Base-by-base conservation (phyloP, 2,113 vertebrate genomes). In the Oriolus oriolus region DNA sequence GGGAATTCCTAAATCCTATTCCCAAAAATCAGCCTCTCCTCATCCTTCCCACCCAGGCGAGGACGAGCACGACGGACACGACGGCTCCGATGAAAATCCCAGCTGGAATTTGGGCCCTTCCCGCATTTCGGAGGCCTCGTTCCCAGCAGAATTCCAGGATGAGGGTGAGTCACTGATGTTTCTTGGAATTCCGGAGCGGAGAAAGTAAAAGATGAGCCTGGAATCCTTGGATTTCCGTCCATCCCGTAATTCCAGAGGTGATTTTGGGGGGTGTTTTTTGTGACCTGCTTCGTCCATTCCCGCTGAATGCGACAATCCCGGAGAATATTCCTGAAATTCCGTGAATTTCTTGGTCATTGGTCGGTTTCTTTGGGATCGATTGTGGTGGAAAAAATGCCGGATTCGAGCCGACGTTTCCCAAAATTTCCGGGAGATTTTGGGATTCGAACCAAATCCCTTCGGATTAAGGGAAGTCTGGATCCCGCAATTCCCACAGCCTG, bases 31-130 rank as follows among this genome's bases (percentile, higher is more conserved):
- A 7, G 1, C 37, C 2, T 33, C 27, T 71, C 56, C 45, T 44
- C 10, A 6, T 6, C 2, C 10, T 16, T 53, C 56, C 39, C 57
- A 4, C 0, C 7, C 68, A 74, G 81, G 33, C 17, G 69, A 53
- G n/a, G 81, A 74, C 0, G 66, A 71, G 47, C 3, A 8, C 3
- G 45, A 60, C 0, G 24, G 35, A 0, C 13, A 4, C 21, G 81
- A 22, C 0, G 49, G 57, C 39, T 33, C 68, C 0, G 33, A 47
- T 5, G 82, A 28, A 19, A 64, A 54, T 54, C 82, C 59, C 59
- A 0, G 41, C 49, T 54, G 82, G 82, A 74, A 84, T 74, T 63
- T 12, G 2, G 57, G 13, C 22, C 22, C 33, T 63, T 63, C 81
- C 81, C 22, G 6, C 4, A 3, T 45, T 14, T 2, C 68, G 0